These are phyloP conservation scores for Eupleurogrammus muticus DNA, from an alignment of 2,797 vertebrate genomes.

Conservation along the genomic window DNA sequence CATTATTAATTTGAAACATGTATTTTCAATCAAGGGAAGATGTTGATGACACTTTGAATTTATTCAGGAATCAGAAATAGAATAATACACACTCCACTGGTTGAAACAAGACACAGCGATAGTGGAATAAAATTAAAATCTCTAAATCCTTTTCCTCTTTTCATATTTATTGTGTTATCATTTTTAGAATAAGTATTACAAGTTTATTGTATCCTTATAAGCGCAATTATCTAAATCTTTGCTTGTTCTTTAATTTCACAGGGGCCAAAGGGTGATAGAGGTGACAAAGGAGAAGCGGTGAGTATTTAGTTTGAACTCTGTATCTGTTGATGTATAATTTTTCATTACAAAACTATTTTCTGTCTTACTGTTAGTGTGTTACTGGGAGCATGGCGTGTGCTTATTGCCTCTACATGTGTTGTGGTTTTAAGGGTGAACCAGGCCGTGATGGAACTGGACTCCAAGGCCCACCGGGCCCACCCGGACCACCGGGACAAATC, in stretches of 20 bases:
- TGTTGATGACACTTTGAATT: not conserved
- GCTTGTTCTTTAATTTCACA: constrained; percentile 47
- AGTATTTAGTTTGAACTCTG: constrained; percentile 41
- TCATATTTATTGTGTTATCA: too few relatives aligned
- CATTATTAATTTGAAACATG: too few relatives aligned
- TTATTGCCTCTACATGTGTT: not conserved
- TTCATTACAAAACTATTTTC: not conserved
- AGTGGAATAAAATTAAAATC: too few relatives aligned
- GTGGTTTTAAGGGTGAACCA: constrained; percentile 86
- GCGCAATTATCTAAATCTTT: not conserved
- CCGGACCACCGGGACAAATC: constrained; percentile 91
- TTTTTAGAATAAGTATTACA: too few relatives aligned
- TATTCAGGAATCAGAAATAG: too few relatives aligned
- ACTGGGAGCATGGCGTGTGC: not conserved
- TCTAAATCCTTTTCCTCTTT: not conserved
- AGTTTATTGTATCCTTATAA: not conserved
- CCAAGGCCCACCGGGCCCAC: constrained; percentile 89
- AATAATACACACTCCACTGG: too few relatives aligned
- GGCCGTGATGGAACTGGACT: constrained; percentile 89
- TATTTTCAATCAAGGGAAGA: not conserved
- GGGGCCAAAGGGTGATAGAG: constrained; percentile 80
- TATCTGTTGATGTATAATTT: not conserved
- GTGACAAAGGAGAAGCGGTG: constrained; percentile 81
- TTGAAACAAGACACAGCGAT: too few relatives aligned
- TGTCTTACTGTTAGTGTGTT: not conserved